phyloP scores from a whole-genome alignment of 2,113 vertebrate species.

The Speoplatyrhinus poulsoni region DNA sequence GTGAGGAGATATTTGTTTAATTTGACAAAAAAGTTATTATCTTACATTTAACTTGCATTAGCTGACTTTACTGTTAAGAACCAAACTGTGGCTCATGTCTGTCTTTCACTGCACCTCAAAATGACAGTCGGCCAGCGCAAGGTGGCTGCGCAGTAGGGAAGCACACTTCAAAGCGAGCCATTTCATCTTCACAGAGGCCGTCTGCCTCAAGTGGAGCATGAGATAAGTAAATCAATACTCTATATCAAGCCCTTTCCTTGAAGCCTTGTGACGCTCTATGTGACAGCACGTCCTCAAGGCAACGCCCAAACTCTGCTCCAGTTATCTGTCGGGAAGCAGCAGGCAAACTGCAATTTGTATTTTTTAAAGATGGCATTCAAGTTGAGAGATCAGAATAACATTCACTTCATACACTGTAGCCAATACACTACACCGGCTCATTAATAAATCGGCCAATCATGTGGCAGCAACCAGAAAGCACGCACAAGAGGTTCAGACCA shows the following conservation, averaged over 20 bases:
- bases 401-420: neutral
- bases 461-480: no score
- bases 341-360: neutral
- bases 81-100: neutral
- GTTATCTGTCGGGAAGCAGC: slow-evolving; percentile 20
- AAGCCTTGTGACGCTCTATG: slow-evolving; percentile 32
- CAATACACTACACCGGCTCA: no score
- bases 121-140: slow-evolving; percentile 35
- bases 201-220: slow-evolving; percentile 52
- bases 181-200: slow-evolving; percentile 51
- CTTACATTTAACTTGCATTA: no score
- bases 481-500: no score
- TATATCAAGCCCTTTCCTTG: slow-evolving; percentile 38
- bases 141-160: slow-evolving; percentile 34
- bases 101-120: slow-evolving; percentile 37
- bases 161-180: slow-evolving; percentile 55
- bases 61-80: neutral
- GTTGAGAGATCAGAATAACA: neutral
- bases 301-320: slow-evolving; percentile 31
- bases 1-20: no score
- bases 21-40: no score
- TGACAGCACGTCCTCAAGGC: slow-evolving; percentile 21
- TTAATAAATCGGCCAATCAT: no score
- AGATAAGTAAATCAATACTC: slow-evolving; percentile 58
- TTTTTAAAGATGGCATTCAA: no score